These are phyloP conservation scores for Sinocyclocheilus anophthalmus DNA, from an alignment of 2,113 vertebrate genomes.

Conservation along the genomic window DNA sequence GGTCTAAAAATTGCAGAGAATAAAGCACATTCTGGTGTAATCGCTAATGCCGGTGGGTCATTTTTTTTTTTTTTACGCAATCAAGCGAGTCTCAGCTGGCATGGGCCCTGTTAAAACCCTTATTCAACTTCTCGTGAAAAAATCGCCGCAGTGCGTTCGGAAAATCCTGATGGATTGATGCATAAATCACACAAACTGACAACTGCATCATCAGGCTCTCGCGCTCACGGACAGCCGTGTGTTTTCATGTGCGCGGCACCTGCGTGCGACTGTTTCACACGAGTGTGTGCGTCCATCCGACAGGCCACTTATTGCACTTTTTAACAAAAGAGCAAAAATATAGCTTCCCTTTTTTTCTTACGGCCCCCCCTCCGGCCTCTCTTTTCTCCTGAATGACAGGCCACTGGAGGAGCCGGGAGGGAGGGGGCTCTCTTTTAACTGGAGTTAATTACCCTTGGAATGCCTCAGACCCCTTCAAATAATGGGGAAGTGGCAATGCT, in stretches of 20 bases:
- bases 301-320: slow-evolving; percentile 72
- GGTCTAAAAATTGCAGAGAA: not conserved
- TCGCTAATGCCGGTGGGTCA: slow-evolving; percentile 68
- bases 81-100: slow-evolving; percentile 67
- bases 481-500: slow-evolving; percentile 79
- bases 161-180: slow-evolving; percentile 59
- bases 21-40: slow-evolving; percentile 53
- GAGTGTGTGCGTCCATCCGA: slow-evolving; percentile 57
- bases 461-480: slow-evolving; percentile 82
- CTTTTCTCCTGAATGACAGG: slow-evolving; percentile 79
- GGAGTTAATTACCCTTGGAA: slow-evolving; percentile 92
- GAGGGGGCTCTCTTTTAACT: slow-evolving; percentile 82
- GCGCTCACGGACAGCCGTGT: slow-evolving; percentile 6
- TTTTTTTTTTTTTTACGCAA: not conserved
- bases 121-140: slow-evolving; percentile 69
- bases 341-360: slow-evolving; percentile 56
- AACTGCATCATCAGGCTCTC: slow-evolving; percentile 61
- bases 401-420: slow-evolving; percentile 53
- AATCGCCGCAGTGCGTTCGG: slow-evolving; percentile 50
- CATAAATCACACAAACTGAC: slow-evolving; percentile 68
- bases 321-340: slow-evolving; percentile 78
- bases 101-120: slow-evolving; percentile 63
- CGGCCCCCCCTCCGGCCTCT: slow-evolving; percentile 40
- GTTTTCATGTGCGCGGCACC: slow-evolving; percentile 6
- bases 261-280: slow-evolving; percentile 38